Evolutionary conservation across 2,113 vertebrate genomes (phyloP), one percentile per base, ranked within the genome.

Genomic region (Spermophilus dauricus): DNA sequence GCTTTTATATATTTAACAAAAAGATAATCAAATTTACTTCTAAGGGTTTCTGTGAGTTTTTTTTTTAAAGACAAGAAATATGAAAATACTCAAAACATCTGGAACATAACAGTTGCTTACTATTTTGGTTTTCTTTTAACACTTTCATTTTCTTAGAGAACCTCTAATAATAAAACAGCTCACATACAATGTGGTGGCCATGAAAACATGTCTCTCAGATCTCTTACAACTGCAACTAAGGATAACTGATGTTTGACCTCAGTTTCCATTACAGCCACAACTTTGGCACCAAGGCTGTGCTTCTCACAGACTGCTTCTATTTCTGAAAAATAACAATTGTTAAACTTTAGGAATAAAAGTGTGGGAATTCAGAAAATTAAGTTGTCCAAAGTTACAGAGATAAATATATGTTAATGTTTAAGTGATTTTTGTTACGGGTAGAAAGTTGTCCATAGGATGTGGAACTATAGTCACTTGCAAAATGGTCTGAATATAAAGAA

Each of bases 361-460:
- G 9, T 73, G 6, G 86, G 56, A 95, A 34, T 65, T 92, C 32
- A 84, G 34, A 93, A 96, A 95, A 65, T 67, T 13, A 34, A 42
- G 14, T 45, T 73, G 6, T 32, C 56, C 70, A 65, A 42, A 80
- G 67, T 76, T 86, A 12, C 2, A 58, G 8, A 53, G 34, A 10
- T 87, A 34, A 73, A 94, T n/a, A 37, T 24, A 0, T 92, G 26
- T 26, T 56, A 56, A 42, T 63, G 5, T 51, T 70, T 85, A 77
- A 70, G 24, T 69, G 37, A 91, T 39, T 85, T 94, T 73, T 86
- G n/a, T 39, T 81, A 51, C 4, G 42, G 17, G 18, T n/a, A 45
- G 45, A 82, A 91, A 2, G 3, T 51, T 58, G 5, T 34, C 45
- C 45, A n/a, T 70, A 14, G 51, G 13, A 72, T 86, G 20, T 56